phyloP scores from a whole-genome alignment of 1,140 invertebrate genomes.

The Chrysopa pallens region DNA sequence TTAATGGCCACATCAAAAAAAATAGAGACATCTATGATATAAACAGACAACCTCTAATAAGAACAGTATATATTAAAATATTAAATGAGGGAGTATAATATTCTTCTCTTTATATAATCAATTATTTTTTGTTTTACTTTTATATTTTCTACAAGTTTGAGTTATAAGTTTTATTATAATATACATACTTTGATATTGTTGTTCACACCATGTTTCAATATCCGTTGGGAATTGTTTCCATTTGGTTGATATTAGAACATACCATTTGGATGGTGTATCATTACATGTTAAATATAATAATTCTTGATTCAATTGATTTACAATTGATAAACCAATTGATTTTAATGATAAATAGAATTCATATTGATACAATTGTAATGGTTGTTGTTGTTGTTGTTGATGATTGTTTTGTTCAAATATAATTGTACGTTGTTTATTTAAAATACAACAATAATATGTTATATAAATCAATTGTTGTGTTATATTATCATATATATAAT shows the following conservation, averaged over 20 bases:
- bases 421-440: neutral
- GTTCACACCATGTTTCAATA: conserved; percentile 44
- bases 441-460: too few species aligned
- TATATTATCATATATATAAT: too few species aligned
- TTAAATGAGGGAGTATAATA: too few species aligned
- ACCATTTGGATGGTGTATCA: conserved; percentile 58
- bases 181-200: neutral
- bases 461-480: too few species aligned
- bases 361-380: conserved; percentile 18
- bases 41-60: too few species aligned
- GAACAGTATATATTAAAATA: too few species aligned
- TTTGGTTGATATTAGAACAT: conserved; percentile 55
- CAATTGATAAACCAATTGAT: neutral
- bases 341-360: conserved; percentile 49
- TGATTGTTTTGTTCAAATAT: conserved; percentile 28
- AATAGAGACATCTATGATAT: too few species aligned
- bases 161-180: too few species aligned
- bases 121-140: too few species aligned
- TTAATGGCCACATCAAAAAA: too few species aligned
- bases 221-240: conserved; percentile 65
- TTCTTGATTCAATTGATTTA: neutral
- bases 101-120: too few species aligned
- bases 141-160: too few species aligned
- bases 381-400: conserved; percentile 37
- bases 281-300: conserved; percentile 37